Base-by-base conservation (phyloP, 2,113 vertebrate genomes). In the Micronycteris hirsuta region DNA sequence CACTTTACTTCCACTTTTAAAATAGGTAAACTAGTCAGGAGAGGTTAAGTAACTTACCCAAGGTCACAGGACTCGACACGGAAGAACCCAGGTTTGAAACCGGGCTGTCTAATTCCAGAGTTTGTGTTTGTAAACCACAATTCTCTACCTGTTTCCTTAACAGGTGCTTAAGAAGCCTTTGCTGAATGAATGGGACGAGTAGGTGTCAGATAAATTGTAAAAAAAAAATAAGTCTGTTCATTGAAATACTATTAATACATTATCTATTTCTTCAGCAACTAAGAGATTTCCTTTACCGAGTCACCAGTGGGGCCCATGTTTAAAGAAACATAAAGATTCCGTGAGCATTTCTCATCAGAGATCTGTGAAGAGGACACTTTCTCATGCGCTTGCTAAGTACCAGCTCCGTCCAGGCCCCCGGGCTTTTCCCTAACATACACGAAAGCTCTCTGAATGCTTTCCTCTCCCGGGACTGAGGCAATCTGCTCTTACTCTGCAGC, bases 261-360 rank as follows among this genome's bases (percentile, higher is more conserved):
- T 68, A 61, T 43, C 89, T 52, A 86, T 45, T 67, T 89, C 10
- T 95, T 88, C 47, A 85, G 67, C 19, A 91, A 65, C 63, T 56
- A 89, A 89, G 36, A 89, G 17, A 73, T 54, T 63, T 91, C 43
- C 86, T 95, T 95, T 88, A 65, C 26, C 71, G 96, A 76, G n/a
- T 92, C 36, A 89, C 7, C 5, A 20, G 20, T 65, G 38, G 43
- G 36, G 2, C 90, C n/a, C 16, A 76, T 56, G 38, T 74, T 74
- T 33, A 82, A 86, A 83, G 36, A 73, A 71, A 89, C 47, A 49
- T 38, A 56, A 80, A 91, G 61, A 41, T 67, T 54, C 38, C 58
- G 52, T 7, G 31, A 89, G 14, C 26, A 56, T 54, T 45, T 80
- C 63, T 58, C 43, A 89, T 38, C 16, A 92, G 43, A 80, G 74